Base-by-base conservation (phyloP, 2,888 invertebrate species). In the Heliconius ismenius region DNA sequence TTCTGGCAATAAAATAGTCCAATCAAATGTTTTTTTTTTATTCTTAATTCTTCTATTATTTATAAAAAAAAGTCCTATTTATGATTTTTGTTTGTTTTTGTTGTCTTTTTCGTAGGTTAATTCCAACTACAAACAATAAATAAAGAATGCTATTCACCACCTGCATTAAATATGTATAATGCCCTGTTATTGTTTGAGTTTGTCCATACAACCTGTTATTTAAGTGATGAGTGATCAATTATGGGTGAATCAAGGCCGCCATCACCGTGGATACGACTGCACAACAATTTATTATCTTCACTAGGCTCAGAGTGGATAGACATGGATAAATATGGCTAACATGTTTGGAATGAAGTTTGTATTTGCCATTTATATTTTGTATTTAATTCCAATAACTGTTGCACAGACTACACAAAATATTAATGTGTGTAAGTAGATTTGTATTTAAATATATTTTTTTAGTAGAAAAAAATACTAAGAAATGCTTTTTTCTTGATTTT, bases 331-430 rank as follows among this genome's bases (percentile, higher is more conserved):
- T 24, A 58, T 54, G 69, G 32, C 13, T 49, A 28, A 63, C 49
- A 76, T 58, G 13, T 21, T 65, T 58, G 80, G 79, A 54, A 88
- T 87, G 86, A 83, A 80, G 80, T 67, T 79, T 62, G 65, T 84
- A 76, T 79, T 84, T 36, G 78, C 80, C n/a, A 68, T 87, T 78
- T 79, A 88, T 60, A 70, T 84, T 63, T 32, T 84, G 76, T 85
- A 83, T 77, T 83, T 86, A 18, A 77, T 89, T 80, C 78, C 81
- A 63, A 78, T 81, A 76, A 81, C 84, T 58, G 78, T 86, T 76
- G 88, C 91, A 43, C 96, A 96, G 90, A 96, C 96, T 0, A 96
- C 96, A 76, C 96, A 96, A 88, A 96, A 96, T 87, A 96, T 96
- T 79, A 96, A 96, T 86, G 95, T 96, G 84, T 94, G 96, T 96